A percentile compares a stretch with the other conserved stretches of the same genome.
Conservation (phyloP, 2,888 invertebrate genomes). For the Lasius platythorax region DNA sequence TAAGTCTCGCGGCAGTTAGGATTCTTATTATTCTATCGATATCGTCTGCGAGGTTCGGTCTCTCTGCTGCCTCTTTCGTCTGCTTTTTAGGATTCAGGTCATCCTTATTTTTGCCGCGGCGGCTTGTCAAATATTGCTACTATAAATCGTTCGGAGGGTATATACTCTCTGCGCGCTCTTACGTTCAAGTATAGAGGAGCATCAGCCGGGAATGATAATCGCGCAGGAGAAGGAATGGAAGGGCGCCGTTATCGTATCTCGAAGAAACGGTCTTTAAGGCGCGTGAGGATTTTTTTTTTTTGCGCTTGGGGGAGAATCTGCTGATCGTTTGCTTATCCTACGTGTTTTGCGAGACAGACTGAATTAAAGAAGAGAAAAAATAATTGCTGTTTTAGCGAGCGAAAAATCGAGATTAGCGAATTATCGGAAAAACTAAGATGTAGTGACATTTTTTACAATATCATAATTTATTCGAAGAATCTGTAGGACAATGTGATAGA, state of each 20-base stretch:
- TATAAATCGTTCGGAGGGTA: slow-evolving; percentile 55
- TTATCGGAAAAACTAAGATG: background rate
- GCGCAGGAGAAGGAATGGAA: background rate
- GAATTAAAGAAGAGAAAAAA: background rate
- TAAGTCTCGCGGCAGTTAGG: background rate
- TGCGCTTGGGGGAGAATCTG: background rate
- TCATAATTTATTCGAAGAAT: slow-evolving; percentile 1
- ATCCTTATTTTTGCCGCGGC: background rate
- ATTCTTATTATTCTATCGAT: slow-evolving; percentile 24
- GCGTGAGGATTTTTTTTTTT: background rate
- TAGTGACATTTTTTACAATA: background rate
- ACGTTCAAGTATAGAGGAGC: slow-evolving; percentile 5
- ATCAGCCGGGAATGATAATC: background rate
- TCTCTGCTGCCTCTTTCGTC: slow-evolving; percentile 1
- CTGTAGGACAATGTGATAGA: background rate
- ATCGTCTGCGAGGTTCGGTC: background rate
- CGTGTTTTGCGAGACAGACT: background rate
- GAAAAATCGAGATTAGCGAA: background rate
- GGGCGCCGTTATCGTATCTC: slow-evolving; percentile 29
- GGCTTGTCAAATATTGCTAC: slow-evolving; percentile 55
- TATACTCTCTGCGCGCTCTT: background rate
- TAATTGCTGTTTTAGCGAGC: background rate
- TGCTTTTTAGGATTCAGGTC: slow-evolving; percentile 3
- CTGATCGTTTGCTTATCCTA: slow-evolving; percentile 19
- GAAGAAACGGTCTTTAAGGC: slow-evolving; percentile 13